These are phyloP conservation scores for Hyla sarda DNA, from an alignment of 2,113 vertebrate genomes.

Conservation along the genomic window DNA sequence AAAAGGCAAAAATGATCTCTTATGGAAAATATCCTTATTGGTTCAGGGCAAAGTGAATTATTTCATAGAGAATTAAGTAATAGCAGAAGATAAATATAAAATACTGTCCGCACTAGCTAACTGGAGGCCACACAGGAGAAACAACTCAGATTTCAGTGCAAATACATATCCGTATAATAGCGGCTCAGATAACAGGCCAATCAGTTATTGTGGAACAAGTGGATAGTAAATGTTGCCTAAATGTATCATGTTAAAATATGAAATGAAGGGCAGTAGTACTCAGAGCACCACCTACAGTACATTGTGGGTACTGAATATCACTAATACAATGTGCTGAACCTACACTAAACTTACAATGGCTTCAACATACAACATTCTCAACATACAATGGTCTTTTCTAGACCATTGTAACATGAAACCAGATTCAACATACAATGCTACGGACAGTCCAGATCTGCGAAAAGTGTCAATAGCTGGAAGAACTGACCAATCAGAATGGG, in stretches of 20 bases:
- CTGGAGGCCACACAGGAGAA: slow-evolving; percentile 31
- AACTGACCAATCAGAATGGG: no score
- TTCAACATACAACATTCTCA: no score
- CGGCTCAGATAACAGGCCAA: neutral
- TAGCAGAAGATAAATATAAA: slow-evolving; percentile 22
- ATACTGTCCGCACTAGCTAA: neutral
- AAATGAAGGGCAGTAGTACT: neutral
- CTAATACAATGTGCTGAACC: neutral
- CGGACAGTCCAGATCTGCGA: no score
- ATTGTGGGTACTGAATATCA: neutral
- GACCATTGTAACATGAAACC: no score
- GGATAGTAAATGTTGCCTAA: slow-evolving; percentile 17
- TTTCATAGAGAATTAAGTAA: slow-evolving; percentile 7
- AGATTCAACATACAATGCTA: no score
- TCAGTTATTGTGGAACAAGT: neutral
- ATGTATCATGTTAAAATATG: neutral
- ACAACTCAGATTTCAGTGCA: slow-evolving; percentile 20
- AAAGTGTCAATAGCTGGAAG: no score
- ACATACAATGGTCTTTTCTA: no score
- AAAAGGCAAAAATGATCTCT: neutral
- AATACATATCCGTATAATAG: neutral
- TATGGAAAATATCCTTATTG: slow-evolving; percentile 6
- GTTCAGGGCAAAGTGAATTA: neutral
- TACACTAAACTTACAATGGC: neutral
- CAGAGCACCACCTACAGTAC: slow-evolving; percentile 14